Percentiles rank a stretch among this genome's conserved stretches.
Conservation (phyloP, 2,113 vertebrate genomes). For the Tupaia chinensis region DNA sequence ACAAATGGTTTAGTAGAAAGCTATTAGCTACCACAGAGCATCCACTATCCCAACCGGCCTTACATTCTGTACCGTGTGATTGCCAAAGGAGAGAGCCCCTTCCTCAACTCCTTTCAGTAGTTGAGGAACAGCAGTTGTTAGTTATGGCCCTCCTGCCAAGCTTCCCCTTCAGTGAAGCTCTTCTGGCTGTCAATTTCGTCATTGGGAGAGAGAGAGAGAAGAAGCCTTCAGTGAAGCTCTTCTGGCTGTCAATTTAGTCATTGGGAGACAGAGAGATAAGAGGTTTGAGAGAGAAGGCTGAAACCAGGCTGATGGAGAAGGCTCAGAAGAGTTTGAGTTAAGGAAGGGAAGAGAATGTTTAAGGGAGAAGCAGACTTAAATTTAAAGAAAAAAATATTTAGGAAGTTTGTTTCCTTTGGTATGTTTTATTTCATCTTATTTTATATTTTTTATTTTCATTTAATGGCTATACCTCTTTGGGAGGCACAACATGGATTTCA, state of each 20-base stretch:
- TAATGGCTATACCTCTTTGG: too few species aligned
- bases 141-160: too few species aligned
- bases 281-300: background rate
- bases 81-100: too few species aligned
- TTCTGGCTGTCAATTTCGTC: background rate
- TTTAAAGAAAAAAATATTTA: background rate
- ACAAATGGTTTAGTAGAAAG: fast-evolving
- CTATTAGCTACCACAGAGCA: fast-evolving
- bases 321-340: background rate
- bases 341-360: background rate
- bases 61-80: fast-evolving
- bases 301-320: background rate
- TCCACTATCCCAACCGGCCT: fast-evolving
- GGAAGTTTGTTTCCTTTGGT: too few species aligned
- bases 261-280: background rate
- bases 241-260: background rate
- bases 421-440: too few species aligned
- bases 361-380: background rate
- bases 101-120: background rate
- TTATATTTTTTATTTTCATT: too few species aligned
- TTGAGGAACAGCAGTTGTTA: fast-evolving
- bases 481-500: too few species aligned
- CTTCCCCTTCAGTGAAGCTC: background rate
- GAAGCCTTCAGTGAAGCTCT: background rate
- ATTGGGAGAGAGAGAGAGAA: too few species aligned